Evolutionary conservation across 2,113 vertebrate genomes (phyloP), one percentile per base, ranked within the genome.

Genomic region (Phylloscopus trochiloides): DNA sequence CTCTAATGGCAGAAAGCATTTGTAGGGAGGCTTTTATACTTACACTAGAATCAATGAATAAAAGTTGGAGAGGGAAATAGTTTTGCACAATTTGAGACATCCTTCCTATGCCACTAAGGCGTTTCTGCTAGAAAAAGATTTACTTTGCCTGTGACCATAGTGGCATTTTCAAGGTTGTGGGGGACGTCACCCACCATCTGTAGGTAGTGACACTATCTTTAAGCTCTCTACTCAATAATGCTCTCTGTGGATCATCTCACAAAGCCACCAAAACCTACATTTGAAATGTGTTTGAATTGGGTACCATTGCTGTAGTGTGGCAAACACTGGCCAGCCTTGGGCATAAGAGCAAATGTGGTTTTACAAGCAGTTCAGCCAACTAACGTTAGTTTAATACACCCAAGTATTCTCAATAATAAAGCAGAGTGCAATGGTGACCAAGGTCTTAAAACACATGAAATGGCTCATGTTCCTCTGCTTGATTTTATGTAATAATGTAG

Each of bases 221-320:
- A 77, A 62, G 8, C 31, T 70, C 16, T 55, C n/a, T 32, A 6
- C 17, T 52, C 19, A 22, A 0, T 57, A 70, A 14, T 67, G 29
- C 8, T 66, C 12, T n/a, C 18, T 59, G 48, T 91, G 81, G 77
- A 52, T 85, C 51, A 6, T 51, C 25, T 55, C 38, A 28, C 10
- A 28, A 48, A 36, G 20, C 19, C 55, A 15, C 12, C 21, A 50
- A 51, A 85, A 70, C 25, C 40, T 43, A 6, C 2, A 11, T 19
- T 40, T 61, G 88, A 38, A 32, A 20, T 61, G 16, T 29, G 7
- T 59, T 80, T 59, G 40, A 36, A 8, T 42, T 61, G 42, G 36
- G 7, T 45, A 3, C 31, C 10, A 0, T 52, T 78, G 55, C 61
- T 45, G n/a, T 54, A 36, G 62, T 0, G 2, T 47, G 24, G n/a